These are phyloP conservation scores for Brachyptera putata DNA, from an alignment of 2,888 invertebrate genomes.

Conservation along the genomic window DNA sequence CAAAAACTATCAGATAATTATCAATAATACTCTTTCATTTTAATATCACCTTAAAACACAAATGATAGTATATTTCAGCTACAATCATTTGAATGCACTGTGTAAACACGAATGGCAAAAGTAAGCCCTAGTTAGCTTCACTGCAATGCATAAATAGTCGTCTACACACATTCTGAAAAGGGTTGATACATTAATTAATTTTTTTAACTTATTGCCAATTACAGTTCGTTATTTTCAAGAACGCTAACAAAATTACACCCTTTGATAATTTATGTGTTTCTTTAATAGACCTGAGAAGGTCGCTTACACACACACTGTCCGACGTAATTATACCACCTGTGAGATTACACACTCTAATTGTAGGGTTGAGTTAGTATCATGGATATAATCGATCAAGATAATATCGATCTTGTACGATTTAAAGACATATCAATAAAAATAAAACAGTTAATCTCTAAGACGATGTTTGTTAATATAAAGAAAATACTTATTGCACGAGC, in stretches of 20 bases:
- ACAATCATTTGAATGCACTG: too few relatives aligned
- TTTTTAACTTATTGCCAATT: conserved; percentile 8
- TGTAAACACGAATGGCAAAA: too few relatives aligned
- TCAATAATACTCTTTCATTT: too few relatives aligned
- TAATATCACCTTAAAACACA: too few relatives aligned
- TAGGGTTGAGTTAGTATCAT: background rate
- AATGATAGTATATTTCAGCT: too few relatives aligned
- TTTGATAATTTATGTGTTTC: conserved; percentile 7
- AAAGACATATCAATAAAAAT: background rate
- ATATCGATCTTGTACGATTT: background rate
- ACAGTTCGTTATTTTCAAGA: background rate
- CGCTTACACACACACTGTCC: background rate
- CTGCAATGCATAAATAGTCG: too few relatives aligned
- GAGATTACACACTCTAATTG: background rate
- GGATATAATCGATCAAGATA: background rate
- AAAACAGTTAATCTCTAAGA: background rate
- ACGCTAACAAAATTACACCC: background rate
- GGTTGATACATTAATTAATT: conserved; percentile 4
- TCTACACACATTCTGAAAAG: conserved; percentile 2
- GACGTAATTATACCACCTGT: conserved; percentile 2
- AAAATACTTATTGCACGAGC: conserved; percentile 24
- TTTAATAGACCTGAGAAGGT: background rate
- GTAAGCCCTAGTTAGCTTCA: too few relatives aligned
- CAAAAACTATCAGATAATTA: too few relatives aligned
- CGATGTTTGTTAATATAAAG: background rate